phyloP scores from a whole-genome alignment of 2,888 invertebrate species.

The Morpho helenor region DNA sequence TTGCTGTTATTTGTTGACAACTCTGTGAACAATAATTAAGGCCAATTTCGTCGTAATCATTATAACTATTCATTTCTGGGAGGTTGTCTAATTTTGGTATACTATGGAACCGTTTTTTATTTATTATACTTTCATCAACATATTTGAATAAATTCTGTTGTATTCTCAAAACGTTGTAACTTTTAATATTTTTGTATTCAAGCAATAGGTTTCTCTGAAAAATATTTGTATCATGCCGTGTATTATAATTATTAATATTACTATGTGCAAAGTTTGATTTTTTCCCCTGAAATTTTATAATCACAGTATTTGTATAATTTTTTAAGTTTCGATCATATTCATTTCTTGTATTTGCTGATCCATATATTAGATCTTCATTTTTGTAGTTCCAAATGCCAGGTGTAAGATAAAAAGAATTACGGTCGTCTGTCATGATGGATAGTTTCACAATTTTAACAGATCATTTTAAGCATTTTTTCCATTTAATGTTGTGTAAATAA shows the following conservation, averaged over 20 bases:
- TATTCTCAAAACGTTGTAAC: neutral
- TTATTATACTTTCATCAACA: neutral
- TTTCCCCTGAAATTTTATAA: neutral
- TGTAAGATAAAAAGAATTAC: neutral
- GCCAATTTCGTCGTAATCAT: neutral
- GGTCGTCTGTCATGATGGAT: slow-evolving; percentile 3
- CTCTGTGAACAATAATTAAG: neutral
- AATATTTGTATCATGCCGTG: neutral
- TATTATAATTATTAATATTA: neutral
- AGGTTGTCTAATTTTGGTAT: neutral
- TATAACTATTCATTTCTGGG: neutral
- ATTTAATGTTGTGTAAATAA: too few species aligned
- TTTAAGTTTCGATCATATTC: neutral
- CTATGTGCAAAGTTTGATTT: too few species aligned
- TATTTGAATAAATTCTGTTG: neutral
- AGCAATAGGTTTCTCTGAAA: neutral
- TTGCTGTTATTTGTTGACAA: neutral
- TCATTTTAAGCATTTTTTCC: too few species aligned
- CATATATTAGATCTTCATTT: slow-evolving; percentile 4
- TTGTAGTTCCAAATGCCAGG: neutral
- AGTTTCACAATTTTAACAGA: too few species aligned
- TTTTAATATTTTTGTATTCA: neutral
- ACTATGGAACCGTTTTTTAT: neutral
- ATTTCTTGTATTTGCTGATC: neutral
- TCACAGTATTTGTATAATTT: neutral